A percentile compares a stretch with the other conserved stretches of the same genome.
Evolutionary conservation across 2,888 invertebrate genomes (phyloP).

Genomic region (Eulithis testata): DNA sequence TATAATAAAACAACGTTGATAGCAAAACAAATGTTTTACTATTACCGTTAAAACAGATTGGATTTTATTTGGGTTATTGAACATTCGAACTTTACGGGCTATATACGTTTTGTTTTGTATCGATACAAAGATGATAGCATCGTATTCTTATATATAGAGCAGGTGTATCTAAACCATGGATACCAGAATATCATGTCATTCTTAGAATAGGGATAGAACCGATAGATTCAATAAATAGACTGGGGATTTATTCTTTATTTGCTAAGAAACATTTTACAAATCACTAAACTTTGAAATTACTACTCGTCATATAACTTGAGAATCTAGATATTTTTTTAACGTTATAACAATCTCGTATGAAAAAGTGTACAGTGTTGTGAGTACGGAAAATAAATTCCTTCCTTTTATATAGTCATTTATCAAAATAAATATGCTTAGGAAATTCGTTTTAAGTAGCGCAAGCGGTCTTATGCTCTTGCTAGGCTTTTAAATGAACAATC

Average conservation of each 20-base stretch:
- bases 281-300: not conserved
- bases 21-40: constrained; percentile 7
- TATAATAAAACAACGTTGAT: not conserved
- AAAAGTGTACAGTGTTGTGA: constrained; percentile 18
- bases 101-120: constrained; percentile 2
- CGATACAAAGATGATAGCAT: too few species aligned
- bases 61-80: constrained; percentile 19
- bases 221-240: too few species aligned
- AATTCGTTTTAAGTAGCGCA: not conserved
- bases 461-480: not conserved
- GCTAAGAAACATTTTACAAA: not conserved
- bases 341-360: not conserved
- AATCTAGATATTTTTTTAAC: constrained; percentile 8
- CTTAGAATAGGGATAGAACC: too few species aligned
- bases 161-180: too few species aligned
- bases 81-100: constrained; percentile 4
- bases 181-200: too few species aligned
- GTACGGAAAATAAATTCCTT: constrained; percentile 22
- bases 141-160: too few species aligned
- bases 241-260: too few species aligned
- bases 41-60: not conserved
- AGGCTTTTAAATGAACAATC: constrained; percentile 15
- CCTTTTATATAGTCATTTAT: constrained; percentile 18
- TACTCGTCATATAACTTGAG: constrained; percentile 5
- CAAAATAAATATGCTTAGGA: constrained; percentile 9